Base-by-base conservation (phyloP, 2,888 invertebrate genomes). In the Eucera pruinosa region DNA sequence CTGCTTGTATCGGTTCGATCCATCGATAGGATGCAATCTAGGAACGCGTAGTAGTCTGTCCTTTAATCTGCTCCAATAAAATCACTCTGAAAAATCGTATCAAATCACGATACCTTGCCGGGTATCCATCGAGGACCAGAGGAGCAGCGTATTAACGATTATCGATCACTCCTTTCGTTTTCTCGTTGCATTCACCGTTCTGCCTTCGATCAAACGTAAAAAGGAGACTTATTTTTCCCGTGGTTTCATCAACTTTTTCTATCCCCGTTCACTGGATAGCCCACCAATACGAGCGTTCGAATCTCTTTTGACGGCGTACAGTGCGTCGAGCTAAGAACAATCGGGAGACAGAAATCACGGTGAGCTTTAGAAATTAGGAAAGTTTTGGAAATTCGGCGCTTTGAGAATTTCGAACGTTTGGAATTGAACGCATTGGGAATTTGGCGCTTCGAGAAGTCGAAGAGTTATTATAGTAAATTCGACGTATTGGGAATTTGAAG, bases 161-260 rank as follows among this genome's bases (percentile, higher is more conserved):
- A 68, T 41, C 48, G 48, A 39, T 27, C 60, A 33, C 4, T 13
- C 20, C 11, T 20, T 9, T 9, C 41, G 52, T 13, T n/a, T 33
- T 33, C 7, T 5, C 43, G 20, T 33, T 13, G 5, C 15, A 3
- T 7, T 18, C 25, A 11, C 13, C 67, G 48, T 25, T 30, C n/a
- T 20, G 39, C 60, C 23, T 23, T 43, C 68, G 62, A 61, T 68
- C 36, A 43, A 68, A 43, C 41, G 50, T 30, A 48, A 61, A 68
- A 68, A 68, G 50, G 50, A 36, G 11, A 52, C 41, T 43, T 23
- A 43, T 43, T 41, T 7, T 25, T 33, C 30, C 30, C 30, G 41
- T 23, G 39, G 69, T 52, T 47, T 54, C 33, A 60, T 52, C 67
- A 67, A 65, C 55, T 74, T 64, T 68, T 69, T n/a, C n/a, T 54